These are phyloP conservation scores for Diadromus collaris DNA, from an alignment of 2,888 invertebrate genomes.

Conservation along the genomic window DNA sequence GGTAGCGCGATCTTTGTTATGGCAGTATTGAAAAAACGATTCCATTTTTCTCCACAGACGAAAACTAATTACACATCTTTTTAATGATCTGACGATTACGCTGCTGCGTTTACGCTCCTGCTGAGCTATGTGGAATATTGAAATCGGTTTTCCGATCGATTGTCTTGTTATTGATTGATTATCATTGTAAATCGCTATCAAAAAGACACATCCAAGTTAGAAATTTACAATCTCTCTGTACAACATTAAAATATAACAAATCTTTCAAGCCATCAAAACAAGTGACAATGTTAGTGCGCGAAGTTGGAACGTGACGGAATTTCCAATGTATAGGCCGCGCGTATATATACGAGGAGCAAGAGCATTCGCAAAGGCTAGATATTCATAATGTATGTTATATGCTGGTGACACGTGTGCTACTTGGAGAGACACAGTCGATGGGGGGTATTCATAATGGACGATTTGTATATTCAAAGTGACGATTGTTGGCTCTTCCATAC, in stretches of 20 bases:
- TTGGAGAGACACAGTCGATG: conserved; percentile 42
- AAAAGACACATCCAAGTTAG: conserved; percentile 23
- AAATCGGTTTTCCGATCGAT: conserved; percentile 15
- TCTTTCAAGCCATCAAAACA: conserved; percentile 6
- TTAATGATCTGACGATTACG: conserved; percentile 10
- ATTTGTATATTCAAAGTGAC: conserved; percentile 18
- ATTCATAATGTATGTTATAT: conserved; percentile 48
- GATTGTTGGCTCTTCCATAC: background rate
- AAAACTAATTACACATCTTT: background rate
- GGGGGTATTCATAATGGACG: conserved; percentile 19
- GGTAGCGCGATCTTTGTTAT: background rate
- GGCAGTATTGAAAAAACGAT: conserved; percentile 8
- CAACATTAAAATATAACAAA: conserved; percentile 42
- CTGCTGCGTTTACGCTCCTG: background rate
- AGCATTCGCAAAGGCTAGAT: conserved; percentile 45
- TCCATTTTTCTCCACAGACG: background rate
- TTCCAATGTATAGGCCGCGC: conserved; percentile 50
- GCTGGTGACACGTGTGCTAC: conserved; percentile 36
- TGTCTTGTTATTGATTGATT: conserved; percentile 3
- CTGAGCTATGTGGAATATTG: conserved; percentile 3
- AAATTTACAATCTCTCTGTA: conserved; percentile 15
- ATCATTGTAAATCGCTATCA: conserved; percentile 11
- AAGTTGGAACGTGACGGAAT: conserved; percentile 61
- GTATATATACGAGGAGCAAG: conserved; percentile 1
- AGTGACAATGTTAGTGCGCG: conserved; percentile 57